These are phyloP conservation scores for Phoeniculus purpureus DNA, from an alignment of 2,797 vertebrate genomes.

Conservation along the genomic window DNA sequence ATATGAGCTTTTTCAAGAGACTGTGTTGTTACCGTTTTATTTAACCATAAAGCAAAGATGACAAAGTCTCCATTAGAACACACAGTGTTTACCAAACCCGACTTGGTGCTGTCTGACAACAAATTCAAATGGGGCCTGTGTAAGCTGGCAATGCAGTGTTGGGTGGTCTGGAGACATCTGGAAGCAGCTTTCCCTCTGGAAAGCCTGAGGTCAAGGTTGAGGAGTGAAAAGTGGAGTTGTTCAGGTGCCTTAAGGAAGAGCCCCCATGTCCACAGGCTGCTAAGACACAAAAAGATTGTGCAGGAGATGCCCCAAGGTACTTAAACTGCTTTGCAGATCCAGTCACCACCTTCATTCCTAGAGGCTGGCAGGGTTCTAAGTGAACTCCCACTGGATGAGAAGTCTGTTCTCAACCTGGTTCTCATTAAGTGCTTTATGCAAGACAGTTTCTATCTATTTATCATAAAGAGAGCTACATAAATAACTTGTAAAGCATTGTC, in stretches of 20 bases:
- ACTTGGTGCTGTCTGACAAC: not conserved
- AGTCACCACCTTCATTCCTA: not conserved
- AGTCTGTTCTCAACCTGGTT: not conserved
- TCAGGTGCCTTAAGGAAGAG: not conserved
- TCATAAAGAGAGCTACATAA: not conserved
- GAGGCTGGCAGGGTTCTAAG: not conserved
- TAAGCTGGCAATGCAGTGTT: not conserved
- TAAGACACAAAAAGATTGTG: not conserved
- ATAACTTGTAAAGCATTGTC: not conserved
- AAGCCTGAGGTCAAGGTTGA: not conserved
- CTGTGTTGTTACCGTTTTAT: conserved; percentile 22
- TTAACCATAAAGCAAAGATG: conserved; percentile 30
- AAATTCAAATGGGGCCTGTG: not conserved
- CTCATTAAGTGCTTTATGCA: not conserved
- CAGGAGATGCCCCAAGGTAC: not conserved
- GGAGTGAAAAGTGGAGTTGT: not conserved
- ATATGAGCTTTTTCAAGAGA: not conserved
- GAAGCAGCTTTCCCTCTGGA: not conserved
- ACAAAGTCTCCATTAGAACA: not conserved
- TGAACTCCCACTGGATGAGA: not conserved
- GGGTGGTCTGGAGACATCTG: not conserved
- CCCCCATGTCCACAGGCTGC: not conserved
- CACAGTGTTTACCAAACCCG: not conserved
- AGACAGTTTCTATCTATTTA: not conserved
- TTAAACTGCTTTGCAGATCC: accelerated